Evolutionary conservation across 1,140 invertebrate species (phyloP), one percentile per base, ranked within the genome.

Genomic region (Pachypeltis micranthus): DNA sequence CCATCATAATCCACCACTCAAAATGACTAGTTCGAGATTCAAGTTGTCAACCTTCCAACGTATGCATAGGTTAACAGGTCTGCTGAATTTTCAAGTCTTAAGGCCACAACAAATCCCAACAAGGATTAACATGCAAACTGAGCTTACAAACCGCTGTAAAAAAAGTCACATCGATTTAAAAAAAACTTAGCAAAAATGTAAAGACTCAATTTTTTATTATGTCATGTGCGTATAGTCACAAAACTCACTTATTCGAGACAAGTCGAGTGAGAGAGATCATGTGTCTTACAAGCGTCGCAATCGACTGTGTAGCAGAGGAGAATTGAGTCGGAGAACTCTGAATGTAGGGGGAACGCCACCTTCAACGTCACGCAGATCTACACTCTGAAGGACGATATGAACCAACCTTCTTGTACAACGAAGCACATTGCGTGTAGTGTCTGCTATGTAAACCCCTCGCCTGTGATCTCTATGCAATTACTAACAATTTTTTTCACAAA

Each of bases 191-290:
- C 31, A 39, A 39, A 21, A 51, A 51, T 10, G 12, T 14, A 51
- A 21, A 51, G 12, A 51, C 47, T 14, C 47, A 51, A 51, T 21
- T 51, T 21, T 21, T 51, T 21, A 51, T 51, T 10, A 51, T 10
- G 21, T 51, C 47, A 51, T 51, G 47, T 51, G 47, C 47, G 47
- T 51, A 51, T 51, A 51, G 4, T 51, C 47, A 51, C 47, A 51
- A 51, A 51, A 51, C 47, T 51, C 47, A 51, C 47, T 51, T 51
- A 10, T 51, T 51, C 47, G 23, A 51, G 47, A 51, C 47, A 51
- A 51, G 47, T 51, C 47, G 47, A 51, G 47, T 51, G 47, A 51
- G 47, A 51, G 47, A 51, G 47, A 51, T 51, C 47, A 21, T 51
- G 47, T 51, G 47, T 51, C 10, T 16, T 10, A 51, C 19, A 51